Evolutionary conservation across 2,888 invertebrate species (phyloP).

Genomic region (Drosophila fulvimacula): DNA sequence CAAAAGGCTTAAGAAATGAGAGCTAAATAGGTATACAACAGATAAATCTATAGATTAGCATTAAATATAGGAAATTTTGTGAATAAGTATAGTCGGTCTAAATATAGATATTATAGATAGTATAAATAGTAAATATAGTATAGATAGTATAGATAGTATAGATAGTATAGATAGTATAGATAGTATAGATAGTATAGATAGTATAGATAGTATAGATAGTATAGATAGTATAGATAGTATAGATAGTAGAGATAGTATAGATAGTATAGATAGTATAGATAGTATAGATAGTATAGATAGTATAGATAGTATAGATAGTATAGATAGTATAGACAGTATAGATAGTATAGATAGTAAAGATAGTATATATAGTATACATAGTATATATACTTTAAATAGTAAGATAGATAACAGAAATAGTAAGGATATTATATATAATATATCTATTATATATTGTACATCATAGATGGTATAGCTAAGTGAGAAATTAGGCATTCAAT

Average conservation of each 20-base stretch:
- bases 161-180: not conserved
- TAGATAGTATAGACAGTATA: not conserved
- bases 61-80: not conserved
- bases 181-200: not conserved
- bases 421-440: not conserved
- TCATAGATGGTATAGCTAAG: not conserved
- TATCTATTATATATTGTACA: not conserved
- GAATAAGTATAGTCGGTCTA: too few species aligned
- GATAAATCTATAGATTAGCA: not conserved
- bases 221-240: not conserved
- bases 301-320: not conserved
- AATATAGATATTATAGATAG: too few species aligned
- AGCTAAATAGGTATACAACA: not conserved
- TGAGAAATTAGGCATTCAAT: not conserved
- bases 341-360: not conserved
- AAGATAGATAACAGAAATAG: not conserved
- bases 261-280: not conserved
- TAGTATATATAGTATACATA: not conserved
- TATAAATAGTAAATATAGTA: not conserved
- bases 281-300: not conserved
- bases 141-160: not conserved
- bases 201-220: not conserved
- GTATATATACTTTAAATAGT: not conserved
- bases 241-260: not conserved
- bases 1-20: not conserved